Base-by-base conservation (phyloP, 2,888 invertebrate genomes). In the Polymixis lichenea region DNA sequence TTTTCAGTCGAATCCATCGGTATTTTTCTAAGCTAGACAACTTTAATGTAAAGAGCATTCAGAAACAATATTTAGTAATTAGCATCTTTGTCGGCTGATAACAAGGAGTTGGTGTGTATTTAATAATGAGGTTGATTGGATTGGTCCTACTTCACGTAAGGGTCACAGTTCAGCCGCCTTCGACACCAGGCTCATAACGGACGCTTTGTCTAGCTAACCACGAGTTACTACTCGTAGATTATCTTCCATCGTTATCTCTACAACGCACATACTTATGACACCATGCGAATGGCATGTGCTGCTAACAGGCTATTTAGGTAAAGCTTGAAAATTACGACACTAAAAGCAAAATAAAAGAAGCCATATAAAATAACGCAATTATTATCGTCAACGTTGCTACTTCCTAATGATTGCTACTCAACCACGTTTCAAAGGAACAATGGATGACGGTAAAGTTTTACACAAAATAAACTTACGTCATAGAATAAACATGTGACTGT, bases 91-190 rank as follows among this genome's bases (percentile, higher is more conserved):
- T 85, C 77, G 64, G 72, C 55, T 25, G 76, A 86, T 79, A 83
- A 84, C 86, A 83, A 83, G 81, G 77, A 87, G 76, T 82, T 82
- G 84, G 86, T 86, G 74, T 83, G 66, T 78, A 55, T 77, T 53
- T 87, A 68, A 90, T 90, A 77, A 91, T 90, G 88, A 90, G 89
- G 91, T 91, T 90, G 91, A 93, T 93, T 91, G 88, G 90, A 90
- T 91, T 89, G 88, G 90, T 86, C 89, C 83, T 89, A 90, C 86
- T 91, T 89, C 86, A 89, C 86, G 82, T 85, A 85, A 87, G 88
- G 92, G 91, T 91, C 92, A 91, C 82, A 91, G 91, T 87, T 89
- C 90, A 90, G 85, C 77, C 85, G 82, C 86, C 86, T 88, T 85
- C 83, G 84, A 88, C 84, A 89, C 83, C 78, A n/a, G n/a, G n/a